Evolutionary conservation across 1,140 invertebrate species (phyloP), one percentile per base, ranked within the genome.

Genomic region (Drosophila orosa): DNA sequence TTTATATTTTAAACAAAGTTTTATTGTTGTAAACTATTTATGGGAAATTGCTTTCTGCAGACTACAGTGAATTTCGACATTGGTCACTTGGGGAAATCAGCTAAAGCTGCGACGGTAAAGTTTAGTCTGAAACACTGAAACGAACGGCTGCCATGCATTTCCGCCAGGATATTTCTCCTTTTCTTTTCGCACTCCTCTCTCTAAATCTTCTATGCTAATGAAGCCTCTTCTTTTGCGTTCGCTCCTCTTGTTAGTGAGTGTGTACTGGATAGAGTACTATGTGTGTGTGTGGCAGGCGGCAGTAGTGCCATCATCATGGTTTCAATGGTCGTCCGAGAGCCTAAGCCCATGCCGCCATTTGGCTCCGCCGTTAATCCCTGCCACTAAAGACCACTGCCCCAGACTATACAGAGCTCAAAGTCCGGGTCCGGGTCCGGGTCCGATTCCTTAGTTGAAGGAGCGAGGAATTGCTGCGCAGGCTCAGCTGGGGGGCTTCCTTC

Each of bases 281-380:
- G 55, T 58, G 55, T 42, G 54, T 45, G 22, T 61, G 52, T 47
- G 19, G 22, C 50, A 25, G 54, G 52, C 54, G 39, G 52, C 54
- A 33, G 58, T 47, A 39, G 71, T 67, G 39, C 61, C 48, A 61
- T 62, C 58, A 54, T 57, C 47, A 76, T 65, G 55, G 47, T 76
- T 76, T 72, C 68, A 72, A 72, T 72, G 59, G 54, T 56, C 31
- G 75, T 50, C 63, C 58, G 45, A 67, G 69, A 67, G 80, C 76
- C 84, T 89, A 87, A 86, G 84, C 83, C 73, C 76, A 73, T 83
- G 83, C 83, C 75, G 83, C 83, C 79, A 87, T 86, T 86, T 86
- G 83, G 83, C 66, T 89, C 65, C 84, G 80, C 62, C 79, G 79
- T 89, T 87, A 89, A 87, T 89, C 84, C 83, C 84, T 77, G 80